A percentile compares a stretch with the other conserved stretches of the same genome.
phyloP scores from a whole-genome alignment of 1,140 invertebrate genomes.

The Drosophila lacteicornis region DNA sequence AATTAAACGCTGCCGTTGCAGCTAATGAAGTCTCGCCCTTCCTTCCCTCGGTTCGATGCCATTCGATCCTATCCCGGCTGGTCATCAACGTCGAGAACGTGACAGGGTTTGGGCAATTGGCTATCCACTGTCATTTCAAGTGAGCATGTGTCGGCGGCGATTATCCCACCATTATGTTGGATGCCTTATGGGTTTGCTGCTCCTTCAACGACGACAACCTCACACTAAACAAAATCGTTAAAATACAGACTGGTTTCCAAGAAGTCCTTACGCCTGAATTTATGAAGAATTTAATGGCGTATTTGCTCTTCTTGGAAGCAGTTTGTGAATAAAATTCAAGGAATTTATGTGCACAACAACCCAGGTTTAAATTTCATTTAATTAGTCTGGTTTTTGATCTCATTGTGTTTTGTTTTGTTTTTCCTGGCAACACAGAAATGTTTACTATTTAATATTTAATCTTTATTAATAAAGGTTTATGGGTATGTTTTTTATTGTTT shows the following conservation, averaged over 20 bases:
- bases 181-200: slow-evolving; percentile 1
- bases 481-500: too few species aligned
- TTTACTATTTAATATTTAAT: not conserved
- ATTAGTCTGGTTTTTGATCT: not conserved
- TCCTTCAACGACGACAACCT: not conserved
- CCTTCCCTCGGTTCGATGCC: not conserved
- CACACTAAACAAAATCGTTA: slow-evolving; percentile 15
- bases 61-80: slow-evolving; percentile 25
- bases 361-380: not conserved
- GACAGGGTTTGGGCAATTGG: slow-evolving; percentile 59
- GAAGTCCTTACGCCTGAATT: not conserved
- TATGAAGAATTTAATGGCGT: not conserved
- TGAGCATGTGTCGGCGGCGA: slow-evolving; percentile 63
- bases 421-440: not conserved
- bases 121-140: slow-evolving; percentile 73
- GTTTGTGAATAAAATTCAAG: too few species aligned
- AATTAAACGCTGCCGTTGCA: slow-evolving; percentile 77
- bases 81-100: slow-evolving; percentile 56
- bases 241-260: slow-evolving; percentile 1
- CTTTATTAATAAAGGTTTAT: not conserved
- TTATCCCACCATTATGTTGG: slow-evolving; percentile 70
- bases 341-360: not conserved
- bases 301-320: not conserved
- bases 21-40: slow-evolving; percentile 65
- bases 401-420: not conserved